Base-by-base conservation (phyloP, 1,140 invertebrate genomes). In the Spodoptera litura region DNA sequence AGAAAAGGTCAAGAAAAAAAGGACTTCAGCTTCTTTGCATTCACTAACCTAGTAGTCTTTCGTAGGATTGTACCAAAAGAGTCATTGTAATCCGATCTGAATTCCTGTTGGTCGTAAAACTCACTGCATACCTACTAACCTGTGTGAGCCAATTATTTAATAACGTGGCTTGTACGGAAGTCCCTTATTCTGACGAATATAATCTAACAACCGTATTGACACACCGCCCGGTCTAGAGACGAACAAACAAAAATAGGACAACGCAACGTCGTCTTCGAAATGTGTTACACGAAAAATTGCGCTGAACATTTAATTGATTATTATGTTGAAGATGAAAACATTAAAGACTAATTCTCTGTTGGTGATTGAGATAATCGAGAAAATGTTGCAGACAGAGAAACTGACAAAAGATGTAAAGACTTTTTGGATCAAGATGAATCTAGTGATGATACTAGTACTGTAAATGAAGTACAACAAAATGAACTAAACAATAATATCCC, bases 71-170 rank as follows among this genome's bases (percentile, higher is more conserved):
- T 11, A 10, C 15, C n/a, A 51, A 66, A 59, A 27, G 10, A 25
- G 58, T 27, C 25, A 44, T 44, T 44, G 38, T 44, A 44, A 44
- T 44, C 35, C 38, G 12, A 4, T 25, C 58, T 52, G 20, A 31
- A 62, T 74, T 61, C 58, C 38, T 20, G 15, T 55, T 2, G 4
- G 31, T 31, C 31, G 4, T n/a, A 49, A 55, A 74, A 66, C 51
- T 55, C 25, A 73, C 13, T 71, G 44, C 59, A 68, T 59, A 68
- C 31, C 68, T 73, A 79, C 72, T 13, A 84, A 86, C 74, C 82
- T 82, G 82, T 72, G 31, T 61, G 9, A 27, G 59, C 78, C 88
- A 88, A 89, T 89, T 89, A 88, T 81, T 83, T 85, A 89, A 89
- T 88, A 78, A 84, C 83, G 61, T 55, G 31, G 20, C 72, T 56